Conservation (phyloP, 2,888 invertebrate species). For the Lypha dubia region DNA sequence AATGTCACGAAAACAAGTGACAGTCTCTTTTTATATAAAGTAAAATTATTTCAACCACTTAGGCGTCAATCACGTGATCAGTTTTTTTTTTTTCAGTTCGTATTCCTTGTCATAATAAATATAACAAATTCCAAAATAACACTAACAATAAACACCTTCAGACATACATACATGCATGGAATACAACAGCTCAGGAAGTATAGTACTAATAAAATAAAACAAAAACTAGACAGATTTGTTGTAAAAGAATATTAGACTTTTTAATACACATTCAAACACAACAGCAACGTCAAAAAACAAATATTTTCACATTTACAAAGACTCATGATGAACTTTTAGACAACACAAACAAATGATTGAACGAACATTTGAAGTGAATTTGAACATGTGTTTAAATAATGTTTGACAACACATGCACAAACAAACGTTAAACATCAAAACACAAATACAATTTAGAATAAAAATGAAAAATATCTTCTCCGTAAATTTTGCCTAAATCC, state of each 20-base stretch:
- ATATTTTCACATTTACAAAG: conserved; percentile 11
- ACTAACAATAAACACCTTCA: neutral
- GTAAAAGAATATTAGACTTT: neutral
- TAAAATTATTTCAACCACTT: neutral
- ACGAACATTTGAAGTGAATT: conserved; percentile 6
- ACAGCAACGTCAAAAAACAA: neutral
- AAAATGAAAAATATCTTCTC: conserved; percentile 30
- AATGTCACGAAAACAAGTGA: too few species aligned
- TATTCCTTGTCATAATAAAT: neutral
- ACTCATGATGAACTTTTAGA: conserved; percentile 19
- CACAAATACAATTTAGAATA: neutral
- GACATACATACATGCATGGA: too few species aligned
- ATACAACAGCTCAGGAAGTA: too few species aligned
- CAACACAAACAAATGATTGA: neutral
- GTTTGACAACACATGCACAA: conserved; percentile 7
- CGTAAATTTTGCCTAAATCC: conserved; percentile 28
- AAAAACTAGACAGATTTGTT: neutral
- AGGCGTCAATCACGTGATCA: neutral
- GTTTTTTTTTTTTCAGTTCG: neutral
- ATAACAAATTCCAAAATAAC: neutral
- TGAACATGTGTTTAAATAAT: conserved; percentile 35
- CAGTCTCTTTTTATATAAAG: neutral
- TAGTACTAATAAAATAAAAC: neutral
- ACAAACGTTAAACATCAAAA: neutral
- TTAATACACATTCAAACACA: neutral